These are phyloP conservation scores for Lepidotrigona ventralis DNA, from an alignment of 1,140 invertebrate genomes.

Conservation along the genomic window DNA sequence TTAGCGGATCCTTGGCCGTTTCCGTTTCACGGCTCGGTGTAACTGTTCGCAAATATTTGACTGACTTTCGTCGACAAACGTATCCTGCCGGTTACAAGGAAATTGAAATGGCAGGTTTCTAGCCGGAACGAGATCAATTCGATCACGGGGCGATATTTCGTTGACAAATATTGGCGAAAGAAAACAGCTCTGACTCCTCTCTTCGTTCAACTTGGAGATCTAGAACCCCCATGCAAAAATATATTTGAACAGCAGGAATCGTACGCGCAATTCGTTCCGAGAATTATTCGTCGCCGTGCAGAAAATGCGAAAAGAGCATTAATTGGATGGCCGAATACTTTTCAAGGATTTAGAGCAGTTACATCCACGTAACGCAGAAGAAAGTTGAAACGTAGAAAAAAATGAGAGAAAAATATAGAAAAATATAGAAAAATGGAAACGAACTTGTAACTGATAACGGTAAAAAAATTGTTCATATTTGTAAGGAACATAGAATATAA, in stretches of 20 bases:
- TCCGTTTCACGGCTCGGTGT: background rate
- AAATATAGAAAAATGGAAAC: too few relatives aligned
- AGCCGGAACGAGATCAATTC: background rate
- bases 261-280: too few relatives aligned
- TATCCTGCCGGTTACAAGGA: background rate
- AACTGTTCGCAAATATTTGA: constrained; percentile 12
- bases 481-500: too few relatives aligned
- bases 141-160: background rate
- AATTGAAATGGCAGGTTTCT: background rate
- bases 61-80: background rate
- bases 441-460: too few relatives aligned
- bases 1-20: background rate
- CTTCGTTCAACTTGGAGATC: background rate
- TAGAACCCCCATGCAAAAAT: too few relatives aligned
- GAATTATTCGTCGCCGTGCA: too few relatives aligned
- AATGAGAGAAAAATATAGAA: too few relatives aligned
- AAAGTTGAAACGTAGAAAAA: too few relatives aligned
- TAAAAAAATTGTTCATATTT: too few relatives aligned
- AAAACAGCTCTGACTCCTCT: background rate
- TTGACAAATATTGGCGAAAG: background rate
- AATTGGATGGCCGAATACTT: background rate
- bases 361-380: too few relatives aligned
- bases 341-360: too few relatives aligned
- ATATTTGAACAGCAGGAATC: background rate
- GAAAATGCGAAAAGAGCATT: background rate